A percentile compares a stretch with the other conserved stretches of the same genome.
phyloP scores from a whole-genome alignment of 2,888 invertebrate genomes.

The Clivina fossor region DNA sequence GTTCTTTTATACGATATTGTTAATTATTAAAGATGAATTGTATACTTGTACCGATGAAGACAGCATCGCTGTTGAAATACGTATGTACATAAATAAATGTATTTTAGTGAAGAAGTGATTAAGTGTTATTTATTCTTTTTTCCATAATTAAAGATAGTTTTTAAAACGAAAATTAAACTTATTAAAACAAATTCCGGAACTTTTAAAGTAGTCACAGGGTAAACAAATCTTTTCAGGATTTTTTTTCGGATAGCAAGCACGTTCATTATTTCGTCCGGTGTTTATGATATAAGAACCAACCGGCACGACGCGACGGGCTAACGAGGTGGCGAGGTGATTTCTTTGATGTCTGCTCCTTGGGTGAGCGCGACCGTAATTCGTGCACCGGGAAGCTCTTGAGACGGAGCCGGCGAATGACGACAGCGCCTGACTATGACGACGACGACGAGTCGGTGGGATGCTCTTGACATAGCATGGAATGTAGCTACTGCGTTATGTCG shows the following conservation, averaged over 20 bases:
- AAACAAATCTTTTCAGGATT: not conserved
- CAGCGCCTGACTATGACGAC: too few relatives aligned
- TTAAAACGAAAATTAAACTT: not conserved
- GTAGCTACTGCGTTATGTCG: not conserved
- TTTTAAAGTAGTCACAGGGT: not conserved
- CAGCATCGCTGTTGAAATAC: too few relatives aligned
- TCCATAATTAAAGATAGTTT: not conserved
- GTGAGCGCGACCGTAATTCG: constrained; percentile 2
- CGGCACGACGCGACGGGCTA: constrained; percentile 11
- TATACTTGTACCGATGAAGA: too few relatives aligned
- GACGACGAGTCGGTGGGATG: not conserved
- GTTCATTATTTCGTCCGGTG: constrained; percentile 16
- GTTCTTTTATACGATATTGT: too few relatives aligned
- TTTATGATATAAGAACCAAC: constrained; percentile 31
- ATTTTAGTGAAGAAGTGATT: too few relatives aligned
- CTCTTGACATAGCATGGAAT: not conserved
- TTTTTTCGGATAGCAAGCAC: too few relatives aligned
- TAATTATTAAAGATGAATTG: too few relatives aligned
- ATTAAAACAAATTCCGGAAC: not conserved
- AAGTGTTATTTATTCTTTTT: not conserved
- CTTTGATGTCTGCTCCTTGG: constrained; percentile 28
- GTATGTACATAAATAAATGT: too few relatives aligned
- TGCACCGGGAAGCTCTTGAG: constrained; percentile 23
- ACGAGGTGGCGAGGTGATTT: constrained; percentile 31
- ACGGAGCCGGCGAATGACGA: too few relatives aligned